Evolutionary conservation across 2,113 vertebrate species (phyloP).

Genomic region (Halichoerus grypus): DNA sequence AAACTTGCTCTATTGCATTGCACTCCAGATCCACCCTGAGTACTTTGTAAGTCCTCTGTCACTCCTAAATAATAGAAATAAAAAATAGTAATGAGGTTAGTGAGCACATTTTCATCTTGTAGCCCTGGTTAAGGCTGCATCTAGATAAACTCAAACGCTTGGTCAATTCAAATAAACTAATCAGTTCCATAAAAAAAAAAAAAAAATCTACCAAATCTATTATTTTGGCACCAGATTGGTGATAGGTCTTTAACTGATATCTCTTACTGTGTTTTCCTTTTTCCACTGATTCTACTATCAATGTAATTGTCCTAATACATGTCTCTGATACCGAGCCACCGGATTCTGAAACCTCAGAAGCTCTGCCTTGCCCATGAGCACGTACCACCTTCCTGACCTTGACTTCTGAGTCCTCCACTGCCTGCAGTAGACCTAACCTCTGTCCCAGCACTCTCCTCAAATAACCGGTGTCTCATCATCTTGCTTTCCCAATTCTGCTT

Average conservation of each 20-base stretch:
- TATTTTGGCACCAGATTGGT: background rate
- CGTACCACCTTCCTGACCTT: background rate
- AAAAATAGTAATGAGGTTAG: slow-evolving; percentile 46
- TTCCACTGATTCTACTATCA: background rate
- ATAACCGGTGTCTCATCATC: background rate
- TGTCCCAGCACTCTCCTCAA: background rate
- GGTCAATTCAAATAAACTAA: slow-evolving; percentile 30
- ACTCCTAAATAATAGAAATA: slow-evolving; percentile 67
- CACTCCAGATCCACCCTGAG: slow-evolving; percentile 53
- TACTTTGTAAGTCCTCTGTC: slow-evolving; percentile 43
- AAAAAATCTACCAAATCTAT: slow-evolving; percentile 48
- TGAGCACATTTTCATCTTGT: background rate
- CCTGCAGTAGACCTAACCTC: background rate
- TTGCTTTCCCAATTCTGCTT: background rate
- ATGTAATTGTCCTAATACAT: background rate
- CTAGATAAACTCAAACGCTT: slow-evolving; percentile 47
- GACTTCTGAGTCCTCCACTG: background rate
- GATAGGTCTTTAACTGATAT: slow-evolving; percentile 1
- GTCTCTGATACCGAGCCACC: background rate
- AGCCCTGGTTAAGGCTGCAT: background rate
- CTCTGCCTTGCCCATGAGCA: background rate
- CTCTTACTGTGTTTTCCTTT: background rate
- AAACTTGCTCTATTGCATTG: slow-evolving; percentile 67
- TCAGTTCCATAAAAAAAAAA: background rate
- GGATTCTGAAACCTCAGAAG: background rate